These are phyloP conservation scores for Hemiscyllium ocellatum DNA, from an alignment of 2,113 vertebrate species.

Conservation along the genomic window DNA sequence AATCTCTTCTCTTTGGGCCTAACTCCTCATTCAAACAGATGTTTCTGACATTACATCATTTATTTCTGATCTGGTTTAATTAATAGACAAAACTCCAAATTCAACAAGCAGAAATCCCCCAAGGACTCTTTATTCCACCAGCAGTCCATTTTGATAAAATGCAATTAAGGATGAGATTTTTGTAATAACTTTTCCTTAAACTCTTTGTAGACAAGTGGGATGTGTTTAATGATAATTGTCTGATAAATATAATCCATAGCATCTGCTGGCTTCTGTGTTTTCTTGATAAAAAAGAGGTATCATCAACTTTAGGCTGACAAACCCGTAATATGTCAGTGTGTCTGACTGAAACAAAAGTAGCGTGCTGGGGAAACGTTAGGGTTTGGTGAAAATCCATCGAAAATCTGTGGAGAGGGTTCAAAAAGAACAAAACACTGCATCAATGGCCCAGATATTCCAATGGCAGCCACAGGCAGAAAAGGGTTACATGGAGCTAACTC, in stretches of 20 bases:
- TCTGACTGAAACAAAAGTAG: not conserved
- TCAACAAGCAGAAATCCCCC: conserved; percentile 40
- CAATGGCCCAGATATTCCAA: too few species aligned
- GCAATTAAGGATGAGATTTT: conserved; percentile 36
- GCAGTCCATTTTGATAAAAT: conserved; percentile 38
- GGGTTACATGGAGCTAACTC: too few species aligned
- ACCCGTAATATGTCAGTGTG: not conserved
- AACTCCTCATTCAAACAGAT: conserved; percentile 40
- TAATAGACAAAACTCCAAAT: conserved; percentile 47
- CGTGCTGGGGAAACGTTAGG: not conserved
- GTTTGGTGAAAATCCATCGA: not conserved
- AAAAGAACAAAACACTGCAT: not conserved
- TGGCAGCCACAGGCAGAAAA: too few species aligned
- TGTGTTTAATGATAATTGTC: not conserved
- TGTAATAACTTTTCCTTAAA: conserved; percentile 16
- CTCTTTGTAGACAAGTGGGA: conserved; percentile 8
- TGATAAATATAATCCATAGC: not conserved
- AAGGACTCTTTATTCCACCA: conserved; percentile 37
- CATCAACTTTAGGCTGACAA: not conserved
- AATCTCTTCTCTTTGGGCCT: not conserved
- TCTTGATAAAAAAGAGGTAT: not conserved
- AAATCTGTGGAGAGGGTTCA: not conserved
- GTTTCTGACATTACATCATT: conserved; percentile 48
- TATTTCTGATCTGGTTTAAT: conserved; percentile 55
- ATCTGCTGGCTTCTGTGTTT: not conserved